Evolutionary conservation across 1,140 invertebrate species (phyloP).

Genomic region (Cotesia typhae): DNA sequence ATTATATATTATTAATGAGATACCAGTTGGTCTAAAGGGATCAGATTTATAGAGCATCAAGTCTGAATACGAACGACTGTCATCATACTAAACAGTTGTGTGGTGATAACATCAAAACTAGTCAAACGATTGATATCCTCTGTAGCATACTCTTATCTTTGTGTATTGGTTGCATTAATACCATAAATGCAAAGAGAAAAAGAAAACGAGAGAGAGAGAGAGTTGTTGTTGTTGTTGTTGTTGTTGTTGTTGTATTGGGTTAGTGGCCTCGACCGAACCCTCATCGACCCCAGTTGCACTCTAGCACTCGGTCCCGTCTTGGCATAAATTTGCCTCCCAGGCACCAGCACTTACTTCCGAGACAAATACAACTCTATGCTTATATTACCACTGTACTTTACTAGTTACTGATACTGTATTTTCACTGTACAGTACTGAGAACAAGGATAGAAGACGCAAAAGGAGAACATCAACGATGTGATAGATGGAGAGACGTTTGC

Average conservation of each 20-base stretch:
- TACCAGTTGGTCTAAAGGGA: too few species aligned
- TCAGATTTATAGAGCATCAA: too few species aligned
- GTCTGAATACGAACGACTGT: too few species aligned
- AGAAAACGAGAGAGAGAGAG: not conserved
- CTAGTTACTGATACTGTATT: too few species aligned
- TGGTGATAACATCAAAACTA: too few species aligned
- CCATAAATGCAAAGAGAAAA: not conserved
- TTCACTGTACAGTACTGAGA: not conserved
- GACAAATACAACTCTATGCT: not conserved
- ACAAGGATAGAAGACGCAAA: not conserved
- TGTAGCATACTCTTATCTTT: too few species aligned
- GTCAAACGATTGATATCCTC: too few species aligned
- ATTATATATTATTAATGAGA: too few species aligned
- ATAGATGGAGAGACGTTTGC: not conserved
- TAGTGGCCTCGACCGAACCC: slow-evolving; percentile 21
- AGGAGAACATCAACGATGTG: not conserved
- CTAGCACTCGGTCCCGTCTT: slow-evolving; percentile 20
- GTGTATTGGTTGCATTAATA: slow-evolving; percentile 12
- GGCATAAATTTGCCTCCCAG: slow-evolving; percentile 27
- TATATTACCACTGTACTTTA: too few species aligned
- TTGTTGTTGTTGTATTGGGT: slow-evolving; percentile 14
- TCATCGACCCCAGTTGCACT: slow-evolving; percentile 29
- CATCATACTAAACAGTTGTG: too few species aligned
- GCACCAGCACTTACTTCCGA: slow-evolving; percentile 16
- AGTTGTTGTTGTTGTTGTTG: not conserved